phyloP scores from a whole-genome alignment of 2,888 invertebrate genomes.

The Onchidella celtica region DNA sequence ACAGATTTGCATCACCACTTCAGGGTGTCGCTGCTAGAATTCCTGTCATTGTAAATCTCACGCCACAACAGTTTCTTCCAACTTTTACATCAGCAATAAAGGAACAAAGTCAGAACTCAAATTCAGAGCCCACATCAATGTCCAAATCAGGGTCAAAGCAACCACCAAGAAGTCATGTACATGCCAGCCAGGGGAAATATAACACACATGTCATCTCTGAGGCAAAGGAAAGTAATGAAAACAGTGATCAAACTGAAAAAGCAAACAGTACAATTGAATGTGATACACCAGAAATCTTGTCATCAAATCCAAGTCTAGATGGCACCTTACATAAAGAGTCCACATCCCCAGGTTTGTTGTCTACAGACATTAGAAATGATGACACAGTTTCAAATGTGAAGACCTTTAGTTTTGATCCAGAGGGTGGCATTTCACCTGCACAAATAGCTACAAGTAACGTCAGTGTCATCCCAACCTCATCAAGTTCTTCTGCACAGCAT shows the following conservation, averaged over 20 bases:
- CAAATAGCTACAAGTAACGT: neutral
- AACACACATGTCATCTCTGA: too few species aligned
- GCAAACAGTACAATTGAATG: neutral
- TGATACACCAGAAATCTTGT: neutral
- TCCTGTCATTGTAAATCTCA: conserved; percentile 19
- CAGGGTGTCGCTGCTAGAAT: neutral
- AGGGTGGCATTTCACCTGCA: neutral
- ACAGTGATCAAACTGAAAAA: too few species aligned
- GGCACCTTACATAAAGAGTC: neutral
- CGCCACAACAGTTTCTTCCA: conserved; percentile 17
- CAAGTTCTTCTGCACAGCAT: neutral
- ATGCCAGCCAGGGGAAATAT: too few species aligned
- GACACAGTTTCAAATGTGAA: neutral
- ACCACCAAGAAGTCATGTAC: neutral
- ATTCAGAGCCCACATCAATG: neutral
- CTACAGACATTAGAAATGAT: neutral
- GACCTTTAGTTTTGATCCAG: neutral
- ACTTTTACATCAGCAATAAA: neutral
- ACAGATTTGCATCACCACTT: neutral
- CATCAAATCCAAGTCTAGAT: neutral
- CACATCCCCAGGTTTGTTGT: neutral
- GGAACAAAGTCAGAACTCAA: neutral
- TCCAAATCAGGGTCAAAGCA: neutral
- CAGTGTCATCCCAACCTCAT: neutral
- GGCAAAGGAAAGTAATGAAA: neutral